A percentile compares a stretch with the other conserved stretches of the same genome.
Conservation (phyloP, 2,113 vertebrate genomes). For the Corythoichthys intestinalis region DNA sequence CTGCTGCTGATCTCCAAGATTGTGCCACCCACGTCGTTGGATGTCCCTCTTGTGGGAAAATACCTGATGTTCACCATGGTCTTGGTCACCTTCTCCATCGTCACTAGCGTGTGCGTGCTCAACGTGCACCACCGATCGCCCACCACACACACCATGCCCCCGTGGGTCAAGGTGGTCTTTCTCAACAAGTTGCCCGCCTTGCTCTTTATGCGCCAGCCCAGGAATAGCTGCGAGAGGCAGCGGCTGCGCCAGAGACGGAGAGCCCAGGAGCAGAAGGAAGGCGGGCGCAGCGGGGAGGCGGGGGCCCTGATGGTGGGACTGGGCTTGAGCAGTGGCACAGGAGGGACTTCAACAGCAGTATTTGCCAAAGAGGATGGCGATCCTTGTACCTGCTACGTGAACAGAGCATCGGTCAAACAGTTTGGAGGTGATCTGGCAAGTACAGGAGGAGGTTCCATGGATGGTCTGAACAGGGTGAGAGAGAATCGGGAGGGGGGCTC, state of each 20-base stretch:
- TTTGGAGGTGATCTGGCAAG: conserved; percentile 68
- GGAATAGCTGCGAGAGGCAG: conserved; percentile 86
- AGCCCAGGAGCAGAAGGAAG: conserved; percentile 71
- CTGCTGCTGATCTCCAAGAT: conserved; percentile 96
- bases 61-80: conserved; percentile 99
- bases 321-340: conserved; percentile 41
- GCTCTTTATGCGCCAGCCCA: conserved; percentile 92
- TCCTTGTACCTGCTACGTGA: conserved; percentile 84
- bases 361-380: conserved; percentile 62
- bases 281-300: conserved; percentile 51
- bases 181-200: conserved; percentile 85
- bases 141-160: conserved; percentile 95
- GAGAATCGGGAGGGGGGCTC: conserved; percentile 61
- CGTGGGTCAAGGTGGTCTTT: conserved; percentile 91
- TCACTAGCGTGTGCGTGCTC: conserved; percentile 93
- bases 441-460: conserved; percentile 59
- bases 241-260: conserved; percentile 79
- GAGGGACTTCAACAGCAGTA: conserved; percentile 26
- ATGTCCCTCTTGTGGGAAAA: conserved; percentile 91
- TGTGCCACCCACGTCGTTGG: conserved; percentile 89
- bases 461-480: conserved; percentile 75
- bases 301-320: conserved; percentile 64
- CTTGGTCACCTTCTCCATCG: conserved; percentile 93
- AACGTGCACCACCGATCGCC: conserved; percentile 95
- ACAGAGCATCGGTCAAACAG: conserved; percentile 78